Base-by-base conservation (phyloP, 2,888 invertebrate species). In the Campoplex nolae region DNA sequence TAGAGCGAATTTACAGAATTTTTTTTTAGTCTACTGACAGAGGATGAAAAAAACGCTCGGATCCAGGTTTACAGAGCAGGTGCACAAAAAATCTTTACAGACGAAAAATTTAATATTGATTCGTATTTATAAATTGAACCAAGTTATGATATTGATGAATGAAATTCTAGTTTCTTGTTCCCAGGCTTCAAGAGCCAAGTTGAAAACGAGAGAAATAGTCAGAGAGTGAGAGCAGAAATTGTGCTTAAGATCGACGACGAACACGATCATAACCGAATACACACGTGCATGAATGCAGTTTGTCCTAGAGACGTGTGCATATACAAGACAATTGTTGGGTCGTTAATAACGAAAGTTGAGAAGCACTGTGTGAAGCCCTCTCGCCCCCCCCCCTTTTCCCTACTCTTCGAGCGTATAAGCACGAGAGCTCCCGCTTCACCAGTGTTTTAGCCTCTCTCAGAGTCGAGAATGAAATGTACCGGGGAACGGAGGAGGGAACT, bases 391-490 rank as follows among this genome's bases (percentile, higher is more conserved):
- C 6, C 28, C 32, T 16, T 32, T 62, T 16, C 32, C 13, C 32
- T 62, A 16, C 62, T 62, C 62, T 32, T 32, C 32, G 2, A 13
- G 28, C 9, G 32, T 32, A 32, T 4, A 38, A 32, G 32, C 62
- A 32, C 28, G 28, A 13, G 28, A 28, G 28, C 58, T 58, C 58
- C 28, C 28, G 6, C 23, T 23, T 23, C 23, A 38, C 38, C 13
- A 28, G 58, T 58, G 13, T 58, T 28, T 13, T 9, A 58, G 13
- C 3, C 28, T 58, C 32, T 16, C 32, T 58, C 32, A 6, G 16
- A 62, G 62, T 32, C 62, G 32, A 62, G 62, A 32, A 62, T 62
- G 62, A 62, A 62, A 62, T 32, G 16, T 70, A 23, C 84, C 51
- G 76, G 67, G 11, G 51, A 35, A 9, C 11, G 73, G 42, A 65